Base-by-base conservation (phyloP, 2,888 invertebrate species). In the Coelinius sp. region DNA sequence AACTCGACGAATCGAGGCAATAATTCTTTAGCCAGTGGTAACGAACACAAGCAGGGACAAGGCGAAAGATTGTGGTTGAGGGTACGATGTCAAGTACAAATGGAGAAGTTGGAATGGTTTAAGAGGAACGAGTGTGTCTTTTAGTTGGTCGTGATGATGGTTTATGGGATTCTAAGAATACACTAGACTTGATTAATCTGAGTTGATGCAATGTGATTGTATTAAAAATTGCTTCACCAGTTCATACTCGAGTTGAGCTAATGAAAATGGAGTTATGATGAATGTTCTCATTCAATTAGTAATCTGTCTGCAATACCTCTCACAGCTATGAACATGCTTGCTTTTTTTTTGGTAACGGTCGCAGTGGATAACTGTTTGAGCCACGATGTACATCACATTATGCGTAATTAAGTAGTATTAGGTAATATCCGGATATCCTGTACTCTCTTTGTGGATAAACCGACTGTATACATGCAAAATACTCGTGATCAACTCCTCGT, bases 21-120 rank as follows among this genome's bases (percentile, higher is more conserved):
- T 63, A 63, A 63, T 41, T 63, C 41, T 63, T 41, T 41, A 2
- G 22, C 24, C n/a, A 22, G 24, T 41, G 41, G 20, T 63, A 41
- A 25, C 25, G 41, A 63, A 63, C 22, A 24, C 22, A 25, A 17
- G 17, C 41, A 70, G 70, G 64, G 70, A 70, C 70, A 70, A 70
- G 62, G 62, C 62, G 22, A 69, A 52, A 70, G 53, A 70, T 70
- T 70, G 70, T 70, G 70, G 70, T 41, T 64, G 53, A 65, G 64
- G 64, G 53, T 64, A 70, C 56, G 65, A 70, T 70, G 70, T 70
- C 70, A 70, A 70, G 70, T 70, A 70, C 70, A 70, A 70, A 70
- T 70, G 53, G 53, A 70, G 27, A 63, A 65, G 41, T 70, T 44
- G 22, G 41, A 70, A 70, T 14, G 65, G 24, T 35, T 70, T 70